phyloP scores from a whole-genome alignment of 1,140 invertebrate genomes.

The Solenopsis fugax region DNA sequence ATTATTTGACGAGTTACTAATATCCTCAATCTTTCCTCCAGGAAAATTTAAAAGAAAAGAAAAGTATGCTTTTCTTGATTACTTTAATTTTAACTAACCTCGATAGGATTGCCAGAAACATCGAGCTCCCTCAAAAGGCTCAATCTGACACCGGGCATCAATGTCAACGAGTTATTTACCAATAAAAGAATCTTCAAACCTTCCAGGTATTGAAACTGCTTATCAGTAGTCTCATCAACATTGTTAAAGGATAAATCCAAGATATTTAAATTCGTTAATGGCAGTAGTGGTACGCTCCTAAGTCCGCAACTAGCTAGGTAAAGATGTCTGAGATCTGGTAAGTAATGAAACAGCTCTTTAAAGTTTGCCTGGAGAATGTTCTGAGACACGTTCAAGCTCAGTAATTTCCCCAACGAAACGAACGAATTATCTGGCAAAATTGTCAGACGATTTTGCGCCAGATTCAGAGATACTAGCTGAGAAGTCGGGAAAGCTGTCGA shows the following conservation, averaged over 20 bases:
- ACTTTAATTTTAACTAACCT: slow-evolving; percentile 81
- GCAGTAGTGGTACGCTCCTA: slow-evolving; percentile 90
- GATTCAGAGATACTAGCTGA: slow-evolving; percentile 92
- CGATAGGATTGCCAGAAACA: slow-evolving; percentile 89
- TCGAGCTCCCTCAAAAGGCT: slow-evolving; percentile 89
- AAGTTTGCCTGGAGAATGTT: slow-evolving; percentile 95
- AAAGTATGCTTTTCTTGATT: background rate
- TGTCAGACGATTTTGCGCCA: slow-evolving; percentile 93
- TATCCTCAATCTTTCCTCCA: background rate
- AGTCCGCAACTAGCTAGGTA: slow-evolving; percentile 92
- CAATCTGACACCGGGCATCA: slow-evolving; percentile 88
- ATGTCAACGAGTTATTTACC: slow-evolving; percentile 89
- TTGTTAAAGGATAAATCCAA: slow-evolving; percentile 93
- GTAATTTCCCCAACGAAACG: slow-evolving; percentile 92
- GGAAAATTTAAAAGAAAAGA: background rate
- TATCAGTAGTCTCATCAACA: slow-evolving; percentile 88
- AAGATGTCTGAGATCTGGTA: slow-evolving; percentile 92
- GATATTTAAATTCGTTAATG: slow-evolving; percentile 90
- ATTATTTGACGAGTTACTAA: slow-evolving; percentile 71
- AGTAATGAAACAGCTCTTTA: slow-evolving; percentile 95
- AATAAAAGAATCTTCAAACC: slow-evolving; percentile 90
- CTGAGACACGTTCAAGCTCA: slow-evolving; percentile 92
- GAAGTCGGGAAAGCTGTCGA: slow-evolving; percentile 95
- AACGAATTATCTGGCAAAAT: slow-evolving; percentile 96
- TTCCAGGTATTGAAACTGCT: slow-evolving; percentile 89